A percentile compares a stretch with the other conserved stretches of the same genome.
phyloP scores from a whole-genome alignment of 2,113 vertebrate genomes.

The Mustela lutreola region DNA sequence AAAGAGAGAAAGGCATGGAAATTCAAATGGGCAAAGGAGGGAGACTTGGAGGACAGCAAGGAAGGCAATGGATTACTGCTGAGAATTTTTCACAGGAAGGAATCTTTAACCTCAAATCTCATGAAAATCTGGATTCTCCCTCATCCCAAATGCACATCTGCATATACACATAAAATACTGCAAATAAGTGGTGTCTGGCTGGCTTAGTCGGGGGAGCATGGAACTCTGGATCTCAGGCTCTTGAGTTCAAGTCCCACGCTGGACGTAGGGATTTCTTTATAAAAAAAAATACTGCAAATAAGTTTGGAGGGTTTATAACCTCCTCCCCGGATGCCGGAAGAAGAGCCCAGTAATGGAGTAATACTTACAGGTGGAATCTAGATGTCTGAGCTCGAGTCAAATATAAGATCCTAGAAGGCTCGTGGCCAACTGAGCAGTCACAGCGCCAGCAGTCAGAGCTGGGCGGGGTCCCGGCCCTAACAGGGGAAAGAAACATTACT shows the following conservation, averaged over 20 bases:
- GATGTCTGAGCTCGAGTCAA: not conserved
- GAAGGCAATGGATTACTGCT: not conserved
- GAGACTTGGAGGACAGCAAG: not conserved
- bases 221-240: not conserved
- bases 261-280: not conserved
- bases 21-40: not conserved
- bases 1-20: not conserved
- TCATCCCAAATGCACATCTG: not conserved
- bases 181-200: not conserved
- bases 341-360: not conserved
- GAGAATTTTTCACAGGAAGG: not conserved
- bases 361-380: no score
- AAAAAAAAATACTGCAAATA: not conserved
- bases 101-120: not conserved
- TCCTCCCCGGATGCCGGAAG: not conserved
- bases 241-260: not conserved
- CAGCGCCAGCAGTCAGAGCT: accelerated
- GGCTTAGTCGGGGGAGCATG: not conserved
- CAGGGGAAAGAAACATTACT: not conserved
- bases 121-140: not conserved
- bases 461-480: not conserved
- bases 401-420: not conserved
- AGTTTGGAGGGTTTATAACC: not conserved
- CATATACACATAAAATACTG: not conserved
- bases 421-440: no score